Percentiles rank a stretch among this genome's conserved stretches.
These are phyloP conservation scores for Tipula unca DNA, from an alignment of 2,888 invertebrate species.

Conservation along the genomic window DNA sequence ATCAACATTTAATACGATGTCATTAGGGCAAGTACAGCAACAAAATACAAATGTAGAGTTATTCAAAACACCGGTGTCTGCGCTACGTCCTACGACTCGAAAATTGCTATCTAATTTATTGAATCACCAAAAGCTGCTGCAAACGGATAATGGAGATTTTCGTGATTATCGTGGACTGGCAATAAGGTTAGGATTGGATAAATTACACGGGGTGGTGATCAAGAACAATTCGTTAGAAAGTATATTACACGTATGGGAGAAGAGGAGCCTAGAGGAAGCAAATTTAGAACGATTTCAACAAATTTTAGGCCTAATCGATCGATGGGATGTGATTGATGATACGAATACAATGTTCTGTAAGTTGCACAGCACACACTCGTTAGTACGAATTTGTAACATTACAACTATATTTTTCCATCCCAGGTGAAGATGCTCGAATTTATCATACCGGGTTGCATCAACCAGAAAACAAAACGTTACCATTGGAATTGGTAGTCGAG, in stretches of 20 bases:
- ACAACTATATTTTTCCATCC: neutral
- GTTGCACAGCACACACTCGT: slow-evolving; percentile 26
- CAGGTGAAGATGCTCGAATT: neutral
- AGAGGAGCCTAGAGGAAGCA: slow-evolving; percentile 31
- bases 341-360: slow-evolving; percentile 47
- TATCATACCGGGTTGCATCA: neutral
- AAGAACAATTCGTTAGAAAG: slow-evolving; percentile 50
- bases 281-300: slow-evolving; percentile 51
- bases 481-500: neutral
- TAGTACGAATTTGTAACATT: neutral
- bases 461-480: neutral
- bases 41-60: slow-evolving; percentile 32
- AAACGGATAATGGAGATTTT: slow-evolving; percentile 49
- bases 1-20: neutral
- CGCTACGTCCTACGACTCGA: slow-evolving; percentile 41
- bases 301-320: slow-evolving; percentile 56
- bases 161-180: slow-evolving; percentile 76
- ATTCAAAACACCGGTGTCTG: slow-evolving; percentile 39
- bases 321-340: slow-evolving; percentile 71
- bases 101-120: slow-evolving; percentile 51
- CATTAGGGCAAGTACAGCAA: neutral
- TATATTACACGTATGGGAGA: slow-evolving; percentile 52
- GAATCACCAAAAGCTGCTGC: slow-evolving; percentile 57
- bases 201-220: slow-evolving; percentile 41
- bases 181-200: slow-evolving; percentile 50